Base-by-base conservation (phyloP, 2,888 invertebrate species). In the Aricia artaxerxes region DNA sequence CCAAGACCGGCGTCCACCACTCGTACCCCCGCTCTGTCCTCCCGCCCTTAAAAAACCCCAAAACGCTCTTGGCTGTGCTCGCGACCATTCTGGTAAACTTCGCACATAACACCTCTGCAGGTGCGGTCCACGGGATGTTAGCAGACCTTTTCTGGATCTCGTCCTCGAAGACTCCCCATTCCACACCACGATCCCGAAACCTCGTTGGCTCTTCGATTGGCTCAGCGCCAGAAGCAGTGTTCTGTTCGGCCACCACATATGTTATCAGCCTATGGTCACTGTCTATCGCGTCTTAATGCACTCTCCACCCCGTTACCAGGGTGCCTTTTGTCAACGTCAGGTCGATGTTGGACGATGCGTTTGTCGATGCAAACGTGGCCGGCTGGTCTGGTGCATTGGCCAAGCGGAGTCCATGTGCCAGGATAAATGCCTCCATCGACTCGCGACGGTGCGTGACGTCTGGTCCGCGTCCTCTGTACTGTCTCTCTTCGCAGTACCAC, bases 271-370 rank as follows among this genome's bases (percentile, higher is more conserved):
- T 6, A 53, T 7, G 80, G 61, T 4, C 79, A 64, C 81, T 80
- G 57, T n/a, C 40, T 9, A 44, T 80, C 0, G 40, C 57, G 0
- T 60, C 40, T 1, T 69, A 77, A 31, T 69, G 75, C 35, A 82
- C 84, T 4, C 0, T n/a, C 85, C 86, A 85, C 0, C 81, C 77
- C 0, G 5, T 0, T 0, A 83, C 78, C 0, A 4, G 2, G 0
- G 80, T 53, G 0, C 83, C 80, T 0, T 85, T 44, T 0, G 83
- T 11, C 0, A 86, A 5, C 0, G 85, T 86, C 0, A 86, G 4
- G 80, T 86, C 86, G 0, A 86, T 81, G 61, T 85, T 86, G 0
- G 85, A 84, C 40, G 80, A 77, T 0, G 84, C 84, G 31, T 84
- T 84, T 0, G 79, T 9, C 0, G 81, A 79, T 11, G 31, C 24